phyloP scores from a whole-genome alignment of 2,888 invertebrate species.

The Macropis europaea region DNA sequence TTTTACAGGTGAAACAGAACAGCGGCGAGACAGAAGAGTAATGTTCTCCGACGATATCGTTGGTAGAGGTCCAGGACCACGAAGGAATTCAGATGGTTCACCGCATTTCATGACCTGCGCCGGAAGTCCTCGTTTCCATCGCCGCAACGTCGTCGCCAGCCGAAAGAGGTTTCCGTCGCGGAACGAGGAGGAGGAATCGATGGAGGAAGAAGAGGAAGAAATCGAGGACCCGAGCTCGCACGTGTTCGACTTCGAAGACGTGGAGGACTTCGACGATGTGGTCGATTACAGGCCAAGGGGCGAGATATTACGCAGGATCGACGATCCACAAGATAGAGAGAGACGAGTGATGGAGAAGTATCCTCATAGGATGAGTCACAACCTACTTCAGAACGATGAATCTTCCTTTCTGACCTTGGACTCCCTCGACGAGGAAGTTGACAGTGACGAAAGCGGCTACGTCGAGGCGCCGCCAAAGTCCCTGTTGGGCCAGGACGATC shows the following conservation, averaged over 20 bases:
- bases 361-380: constrained; percentile 57
- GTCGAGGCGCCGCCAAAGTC: constrained; percentile 84
- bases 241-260: constrained; percentile 75
- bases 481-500: constrained; percentile 51
- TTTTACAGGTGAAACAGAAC: constrained; percentile 57
- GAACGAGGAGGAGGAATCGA: constrained; percentile 72
- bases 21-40: constrained; percentile 61
- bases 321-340: constrained; percentile 67
- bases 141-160: constrained; percentile 49
- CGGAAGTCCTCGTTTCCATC: constrained; percentile 74
- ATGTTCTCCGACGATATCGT: constrained; percentile 64
- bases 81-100: constrained; percentile 77
- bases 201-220: constrained; percentile 69
- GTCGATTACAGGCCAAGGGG: constrained; percentile 77
- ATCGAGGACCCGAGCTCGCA: constrained; percentile 58
- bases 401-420: constrained; percentile 77
- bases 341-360: constrained; percentile 64
- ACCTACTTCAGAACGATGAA: constrained; percentile 69
- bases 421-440: constrained; percentile 84
- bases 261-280: constrained; percentile 75
- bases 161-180: constrained; percentile 68
- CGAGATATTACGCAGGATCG: constrained; percentile 65
- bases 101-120: constrained; percentile 76
- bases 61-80: constrained; percentile 56
- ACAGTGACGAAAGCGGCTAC: constrained; percentile 95